Base-by-base conservation (phyloP, 2,888 invertebrate species). In the Xestia xanthographa region DNA sequence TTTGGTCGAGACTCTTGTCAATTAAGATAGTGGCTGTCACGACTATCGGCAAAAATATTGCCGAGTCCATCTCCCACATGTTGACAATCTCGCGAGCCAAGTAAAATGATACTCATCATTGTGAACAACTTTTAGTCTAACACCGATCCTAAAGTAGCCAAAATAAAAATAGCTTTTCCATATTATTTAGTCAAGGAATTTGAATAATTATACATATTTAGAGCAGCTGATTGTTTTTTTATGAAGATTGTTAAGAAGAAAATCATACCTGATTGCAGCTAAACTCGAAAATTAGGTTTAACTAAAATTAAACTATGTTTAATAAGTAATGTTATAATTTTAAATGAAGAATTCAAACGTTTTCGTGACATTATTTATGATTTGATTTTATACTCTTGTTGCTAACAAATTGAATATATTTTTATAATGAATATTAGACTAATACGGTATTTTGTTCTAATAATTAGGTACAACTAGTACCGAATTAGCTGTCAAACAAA, bases 401-500 rank as follows among this genome's bases (percentile, higher is more conserved):
- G 6, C 8, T 48, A 34, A 26, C n/a, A 43, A 41, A 26, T 26
- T 26, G 2, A 26, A 48, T 48, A 48, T 22, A 8, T 2, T 48
- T 48, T 26, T 53, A 14, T 26, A 56, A n/a, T 12, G 11, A 58
- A 58, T 29, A 58, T 58, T 58, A 9, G 20, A 58, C 8, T 9
- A 20, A 29, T 9, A 58, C 29, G 0, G 1, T 29, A 58, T 29
- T 29, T 22, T 75, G 4, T 43, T 26, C 5, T 9, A 29, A 41
- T 56, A n/a, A 50, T 62, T 43, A 60, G 14, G 73, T 41, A 50
- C n/a, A n/a, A n/a, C 5, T 26, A 29, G 20, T 48, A 65, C 9
- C 41, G 17, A 69, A 69, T 79, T 63, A 76, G 5, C 5, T 41
- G 26, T 48, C 26, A 8, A 34, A 26, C n/a, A 26, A 38, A 63